Evolutionary conservation across 2,113 vertebrate species (phyloP).

Genomic region (Apodemus speciosus): DNA sequence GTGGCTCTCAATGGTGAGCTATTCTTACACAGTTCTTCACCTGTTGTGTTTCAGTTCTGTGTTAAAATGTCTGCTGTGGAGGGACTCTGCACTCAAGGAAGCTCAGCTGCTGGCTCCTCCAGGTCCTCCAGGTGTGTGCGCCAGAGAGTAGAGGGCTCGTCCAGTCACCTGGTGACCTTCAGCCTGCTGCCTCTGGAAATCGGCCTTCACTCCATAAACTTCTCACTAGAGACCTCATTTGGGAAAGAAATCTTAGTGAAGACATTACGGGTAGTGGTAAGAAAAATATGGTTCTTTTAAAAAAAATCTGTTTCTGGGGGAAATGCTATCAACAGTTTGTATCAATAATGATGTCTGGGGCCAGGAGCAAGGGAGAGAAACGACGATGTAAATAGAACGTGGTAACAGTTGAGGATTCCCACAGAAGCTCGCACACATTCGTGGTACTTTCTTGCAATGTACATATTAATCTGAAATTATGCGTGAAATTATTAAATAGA

Average conservation of each 20-base stretch:
- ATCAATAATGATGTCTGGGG: not conserved
- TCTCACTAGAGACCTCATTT: conserved; percentile 82
- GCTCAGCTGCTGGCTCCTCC: not conserved
- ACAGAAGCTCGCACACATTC: not conserved
- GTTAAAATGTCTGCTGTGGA: conserved; percentile 85
- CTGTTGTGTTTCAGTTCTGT: conserved; percentile 88
- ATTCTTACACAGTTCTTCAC: conserved; percentile 42
- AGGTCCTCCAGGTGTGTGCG: not conserved
- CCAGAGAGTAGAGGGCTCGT: conserved; percentile 68
- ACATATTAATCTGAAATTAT: conserved; percentile 33
- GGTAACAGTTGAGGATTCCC: not conserved
- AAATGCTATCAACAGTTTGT: not conserved
- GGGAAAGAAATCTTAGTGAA: conserved; percentile 87
- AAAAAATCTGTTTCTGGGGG: not conserved
- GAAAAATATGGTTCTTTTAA: conserved; percentile 45
- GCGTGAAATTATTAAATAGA: not conserved
- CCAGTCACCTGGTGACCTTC: conserved; percentile 83
- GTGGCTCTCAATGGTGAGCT: not conserved
- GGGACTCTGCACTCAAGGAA: conserved; percentile 88
- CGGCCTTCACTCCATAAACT: conserved; percentile 90
- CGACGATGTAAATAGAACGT: not conserved
- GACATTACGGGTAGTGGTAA: conserved; percentile 93
- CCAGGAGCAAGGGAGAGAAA: not conserved
- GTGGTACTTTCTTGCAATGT: not conserved
- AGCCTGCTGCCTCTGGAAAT: conserved; percentile 90